Conservation (phyloP, 2,888 invertebrate genomes). For the Lampropteryx suffumata region DNA sequence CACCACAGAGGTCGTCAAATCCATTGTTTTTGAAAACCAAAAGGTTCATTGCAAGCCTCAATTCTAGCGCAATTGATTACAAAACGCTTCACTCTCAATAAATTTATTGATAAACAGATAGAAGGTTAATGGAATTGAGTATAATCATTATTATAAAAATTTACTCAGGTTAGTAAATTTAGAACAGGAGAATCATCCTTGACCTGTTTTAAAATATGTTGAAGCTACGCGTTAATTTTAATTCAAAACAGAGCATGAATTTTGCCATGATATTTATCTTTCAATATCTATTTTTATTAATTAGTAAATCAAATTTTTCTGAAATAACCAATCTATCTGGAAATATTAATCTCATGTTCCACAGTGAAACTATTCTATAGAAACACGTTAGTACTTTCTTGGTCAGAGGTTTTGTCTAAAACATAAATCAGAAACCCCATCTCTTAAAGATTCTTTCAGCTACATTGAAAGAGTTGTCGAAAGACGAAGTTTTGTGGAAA, state of each 20-base stretch:
- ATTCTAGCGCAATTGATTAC: no score
- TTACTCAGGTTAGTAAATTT: no score
- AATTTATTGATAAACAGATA: background rate
- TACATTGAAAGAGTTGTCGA: constrained; percentile 38
- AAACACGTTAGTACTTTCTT: constrained; percentile 6
- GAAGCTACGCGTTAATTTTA: background rate
- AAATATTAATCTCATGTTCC: background rate
- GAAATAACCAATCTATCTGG: background rate
- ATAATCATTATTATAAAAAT: background rate
- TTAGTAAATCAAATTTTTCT: background rate
- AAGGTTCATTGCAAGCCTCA: no score
- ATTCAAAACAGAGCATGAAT: no score
- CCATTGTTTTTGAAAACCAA: no score
- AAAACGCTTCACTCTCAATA: no score
- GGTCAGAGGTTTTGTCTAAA: constrained; percentile 10
- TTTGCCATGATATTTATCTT: background rate
- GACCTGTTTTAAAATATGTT: constrained; percentile 10
- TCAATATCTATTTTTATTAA: background rate
- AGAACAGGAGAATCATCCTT: constrained; percentile 3
- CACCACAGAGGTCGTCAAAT: no score
- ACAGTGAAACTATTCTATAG: background rate
- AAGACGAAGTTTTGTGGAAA: constrained; percentile 49
- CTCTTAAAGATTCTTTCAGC: constrained; percentile 17
- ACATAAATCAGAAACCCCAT: constrained; percentile 22
- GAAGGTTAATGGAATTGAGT: background rate